phyloP scores from a whole-genome alignment of 2,888 invertebrate genomes.

The Gymnosoma rotundatum region DNA sequence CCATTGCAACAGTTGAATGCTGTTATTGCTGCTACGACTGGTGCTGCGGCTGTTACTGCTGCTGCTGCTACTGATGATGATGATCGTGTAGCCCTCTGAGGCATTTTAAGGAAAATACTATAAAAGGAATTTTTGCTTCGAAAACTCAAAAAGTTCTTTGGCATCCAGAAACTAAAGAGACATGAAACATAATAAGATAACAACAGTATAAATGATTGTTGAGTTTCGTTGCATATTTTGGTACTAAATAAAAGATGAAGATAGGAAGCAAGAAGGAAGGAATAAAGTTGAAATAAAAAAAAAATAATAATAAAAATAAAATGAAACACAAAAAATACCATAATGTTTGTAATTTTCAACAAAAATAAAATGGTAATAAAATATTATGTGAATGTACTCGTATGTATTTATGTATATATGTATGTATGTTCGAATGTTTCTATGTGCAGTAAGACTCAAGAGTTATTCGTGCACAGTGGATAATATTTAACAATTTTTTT shows the following conservation, averaged over 20 bases:
- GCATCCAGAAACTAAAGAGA: conserved; percentile 49
- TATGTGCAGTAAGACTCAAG: too few species aligned
- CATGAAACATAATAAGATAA: conserved; percentile 29
- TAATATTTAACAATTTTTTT: too few species aligned
- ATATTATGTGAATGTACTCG: conserved; percentile 19
- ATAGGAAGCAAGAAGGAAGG: conserved; percentile 38
- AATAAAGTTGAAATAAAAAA: conserved; percentile 10
- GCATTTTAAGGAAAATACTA: conserved; percentile 67
- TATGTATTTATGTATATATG: conserved; percentile 6
- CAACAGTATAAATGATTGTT: conserved; percentile 33
- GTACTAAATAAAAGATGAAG: conserved; percentile 50
- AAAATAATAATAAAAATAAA: too few species aligned
- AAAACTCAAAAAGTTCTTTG: conserved; percentile 64
- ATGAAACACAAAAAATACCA: conserved; percentile 38
- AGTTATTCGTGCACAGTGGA: too few species aligned
- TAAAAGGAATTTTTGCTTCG: conserved; percentile 58
- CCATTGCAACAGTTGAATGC: conserved; percentile 38
- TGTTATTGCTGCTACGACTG: neutral
- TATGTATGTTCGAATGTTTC: conserved; percentile 5
- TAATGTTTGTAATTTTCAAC: conserved; percentile 51
- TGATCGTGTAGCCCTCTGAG: conserved; percentile 66
- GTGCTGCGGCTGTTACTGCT: conserved; percentile 1
- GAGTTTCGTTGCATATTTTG: conserved; percentile 54
- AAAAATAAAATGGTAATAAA: conserved; percentile 60
- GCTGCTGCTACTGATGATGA: conserved; percentile 39